Base-by-base conservation (phyloP, 2,797 vertebrate species). In the Coregonus sp. region DNA sequence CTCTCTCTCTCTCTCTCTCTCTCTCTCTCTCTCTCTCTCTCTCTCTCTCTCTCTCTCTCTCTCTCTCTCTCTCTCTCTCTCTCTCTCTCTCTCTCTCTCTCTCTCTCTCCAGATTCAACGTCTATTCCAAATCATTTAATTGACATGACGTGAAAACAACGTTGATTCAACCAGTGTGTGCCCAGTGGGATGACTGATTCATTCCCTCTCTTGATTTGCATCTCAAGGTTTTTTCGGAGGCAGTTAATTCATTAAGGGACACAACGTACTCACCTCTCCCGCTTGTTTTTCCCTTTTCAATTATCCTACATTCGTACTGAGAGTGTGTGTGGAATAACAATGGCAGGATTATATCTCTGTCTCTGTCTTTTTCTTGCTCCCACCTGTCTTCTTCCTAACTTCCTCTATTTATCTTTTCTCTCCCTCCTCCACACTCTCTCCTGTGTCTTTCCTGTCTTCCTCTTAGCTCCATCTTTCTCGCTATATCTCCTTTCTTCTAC, bases 281-380 rank as follows among this genome's bases (percentile, higher is more conserved):
- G 74, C 83, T 89, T 93, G 89, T 90, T 78, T 92, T 89, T 86
- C 87, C 90, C 88, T 85, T 85, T 87, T 84, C 80, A 93, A 90
- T 93, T 91, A 91, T 86, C 76, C 20, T n/a, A 84, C 84, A 91
- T 87, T 86, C 83, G 84, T 86, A 82, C 80, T 54, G 33, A 0
- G 81, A 82, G 76, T 78, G 81, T 81, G 84, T 70, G 75, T 79
- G 79, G 89, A 91, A 92, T 89, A 87, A 88, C 83, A 91, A 91
- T 75, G 82, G 81, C 78, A 82, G 86, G 56, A 56, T 77, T 68
- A 35, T 69, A 52, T 72, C 33, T 40, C 68, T 74, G 4, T 72
- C n/a, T 61, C n/a, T 75, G 25, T 69, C 29, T 31, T 47, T 68
- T 56, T 15, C 54, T 52, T n/a, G 20, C 69, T 11, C 12, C 18